A percentile compares a stretch with the other conserved stretches of the same genome.
phyloP scores from a whole-genome alignment of 2,113 vertebrate species.

The Pontoporia blainvillei region DNA sequence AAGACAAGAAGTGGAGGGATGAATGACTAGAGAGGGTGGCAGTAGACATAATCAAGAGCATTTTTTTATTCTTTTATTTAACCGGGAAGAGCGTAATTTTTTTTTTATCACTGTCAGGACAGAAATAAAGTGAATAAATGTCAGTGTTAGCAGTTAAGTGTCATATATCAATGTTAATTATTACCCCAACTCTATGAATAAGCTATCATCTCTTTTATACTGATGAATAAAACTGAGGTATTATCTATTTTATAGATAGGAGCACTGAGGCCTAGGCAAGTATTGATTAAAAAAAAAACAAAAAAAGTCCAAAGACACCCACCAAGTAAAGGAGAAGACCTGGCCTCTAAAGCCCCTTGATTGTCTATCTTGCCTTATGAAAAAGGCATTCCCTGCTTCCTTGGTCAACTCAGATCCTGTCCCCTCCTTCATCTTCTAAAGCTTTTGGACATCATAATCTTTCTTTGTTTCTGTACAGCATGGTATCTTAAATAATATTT shows the following conservation, averaged over 20 bases:
- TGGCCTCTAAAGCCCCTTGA: background rate
- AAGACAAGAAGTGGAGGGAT: background rate
- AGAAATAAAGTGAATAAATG: background rate
- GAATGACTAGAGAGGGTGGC: background rate
- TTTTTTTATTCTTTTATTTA: background rate
- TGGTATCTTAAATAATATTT: background rate
- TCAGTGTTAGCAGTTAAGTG: background rate
- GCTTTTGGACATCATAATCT: background rate
- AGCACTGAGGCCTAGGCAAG: too few relatives aligned
- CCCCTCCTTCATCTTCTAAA: background rate
- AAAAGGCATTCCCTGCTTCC: background rate
- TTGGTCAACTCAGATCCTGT: background rate
- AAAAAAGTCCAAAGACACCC: too few relatives aligned
- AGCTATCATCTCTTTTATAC: too few relatives aligned
- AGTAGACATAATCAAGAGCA: background rate
- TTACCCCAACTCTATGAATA: background rate
- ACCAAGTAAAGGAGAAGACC: background rate
- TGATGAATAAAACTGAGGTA: too few relatives aligned
- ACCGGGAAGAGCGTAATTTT: background rate
- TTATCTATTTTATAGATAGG: too few relatives aligned
- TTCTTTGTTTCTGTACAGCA: background rate
- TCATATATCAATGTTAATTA: too few relatives aligned
- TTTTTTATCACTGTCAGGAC: background rate
- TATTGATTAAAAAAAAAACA: too few relatives aligned
- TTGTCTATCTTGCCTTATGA: background rate